Evolutionary conservation across 2,113 vertebrate species (phyloP).

Genomic region (Etia nguti): DNA sequence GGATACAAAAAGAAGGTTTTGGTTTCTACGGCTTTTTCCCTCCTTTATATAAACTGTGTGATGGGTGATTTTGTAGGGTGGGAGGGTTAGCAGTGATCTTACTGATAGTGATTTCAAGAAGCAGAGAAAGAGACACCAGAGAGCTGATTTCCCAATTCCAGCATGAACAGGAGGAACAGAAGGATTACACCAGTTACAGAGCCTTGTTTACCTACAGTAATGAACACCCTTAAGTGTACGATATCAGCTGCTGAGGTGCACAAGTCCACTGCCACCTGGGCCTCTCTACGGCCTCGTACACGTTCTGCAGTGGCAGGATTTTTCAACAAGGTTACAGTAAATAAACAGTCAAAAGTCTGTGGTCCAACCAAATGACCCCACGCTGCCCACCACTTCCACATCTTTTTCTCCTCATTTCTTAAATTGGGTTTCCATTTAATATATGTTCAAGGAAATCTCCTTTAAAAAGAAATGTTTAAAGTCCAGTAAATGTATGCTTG

Average conservation of each 20-base stretch:
- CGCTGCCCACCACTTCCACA: rapidly evolving
- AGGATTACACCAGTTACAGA: not conserved
- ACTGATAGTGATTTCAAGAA: rapidly evolving
- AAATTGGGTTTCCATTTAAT: not conserved
- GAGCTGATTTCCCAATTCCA: not conserved
- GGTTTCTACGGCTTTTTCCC: not conserved
- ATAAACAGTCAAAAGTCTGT: rapidly evolving
- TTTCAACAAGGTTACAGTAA: rapidly evolving
- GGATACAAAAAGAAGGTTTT: not conserved
- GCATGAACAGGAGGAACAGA: not conserved
- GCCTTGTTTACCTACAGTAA: rapidly evolving
- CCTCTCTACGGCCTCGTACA: not conserved
- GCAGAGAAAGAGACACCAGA: not conserved
- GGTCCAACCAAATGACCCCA: rapidly evolving
- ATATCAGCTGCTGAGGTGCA: not conserved
- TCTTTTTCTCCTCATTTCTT: not conserved
- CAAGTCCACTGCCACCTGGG: not conserved
- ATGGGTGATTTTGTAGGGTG: not conserved
- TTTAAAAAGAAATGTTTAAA: not conserved
- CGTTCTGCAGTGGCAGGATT: rapidly evolving
- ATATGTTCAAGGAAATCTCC: not conserved
- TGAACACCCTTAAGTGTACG: not conserved
- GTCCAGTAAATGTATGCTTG: not conserved
- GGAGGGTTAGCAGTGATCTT: rapidly evolving
- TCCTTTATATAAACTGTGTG: not conserved